Percentiles rank a stretch among this genome's conserved stretches.
These are phyloP conservation scores for Antennarius striatus DNA, from an alignment of 2,113 vertebrate genomes.

Conservation along the genomic window DNA sequence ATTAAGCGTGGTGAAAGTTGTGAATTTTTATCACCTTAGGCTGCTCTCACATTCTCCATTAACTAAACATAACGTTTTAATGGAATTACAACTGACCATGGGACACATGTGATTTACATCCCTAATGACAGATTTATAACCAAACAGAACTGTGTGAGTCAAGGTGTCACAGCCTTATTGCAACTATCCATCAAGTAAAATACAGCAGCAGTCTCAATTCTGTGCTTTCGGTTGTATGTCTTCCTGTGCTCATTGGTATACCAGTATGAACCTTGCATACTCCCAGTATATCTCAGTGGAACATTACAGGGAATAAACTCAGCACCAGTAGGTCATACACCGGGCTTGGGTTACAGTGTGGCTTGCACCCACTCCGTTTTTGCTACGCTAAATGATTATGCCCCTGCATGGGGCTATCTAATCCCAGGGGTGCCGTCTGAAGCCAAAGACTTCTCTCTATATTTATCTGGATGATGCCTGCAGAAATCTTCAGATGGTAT, in stretches of 20 bases:
- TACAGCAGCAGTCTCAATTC: constrained; percentile 7
- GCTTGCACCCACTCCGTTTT: constrained; percentile 59
- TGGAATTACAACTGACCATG: not conserved
- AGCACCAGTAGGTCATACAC: constrained; percentile 35
- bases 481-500: constrained; percentile 68
- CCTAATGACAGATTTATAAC: constrained; percentile 51
- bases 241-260: constrained; percentile 35
- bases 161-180: constrained; percentile 49
- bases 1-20: not conserved
- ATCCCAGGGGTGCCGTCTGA: constrained; percentile 52
- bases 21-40: not conserved
- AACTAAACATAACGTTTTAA: constrained; percentile 17
- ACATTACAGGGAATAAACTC: constrained; percentile 59
- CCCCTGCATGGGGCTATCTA: constrained; percentile 73
- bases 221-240: constrained; percentile 9
- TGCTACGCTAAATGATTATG: constrained; percentile 70
- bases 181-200: constrained; percentile 42
- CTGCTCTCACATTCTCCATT: not conserved
- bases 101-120: constrained; percentile 33
- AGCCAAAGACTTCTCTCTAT: constrained; percentile 57
- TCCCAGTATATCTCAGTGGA: constrained; percentile 54
- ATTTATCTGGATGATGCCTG: constrained; percentile 73
- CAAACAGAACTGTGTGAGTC: constrained; percentile 16
- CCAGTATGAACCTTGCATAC: constrained; percentile 20
- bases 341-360: constrained; percentile 72